A percentile compares a stretch with the other conserved stretches of the same genome.
phyloP scores from a whole-genome alignment of 2,888 invertebrate genomes.

The Brachypalpus laphriformis region DNA sequence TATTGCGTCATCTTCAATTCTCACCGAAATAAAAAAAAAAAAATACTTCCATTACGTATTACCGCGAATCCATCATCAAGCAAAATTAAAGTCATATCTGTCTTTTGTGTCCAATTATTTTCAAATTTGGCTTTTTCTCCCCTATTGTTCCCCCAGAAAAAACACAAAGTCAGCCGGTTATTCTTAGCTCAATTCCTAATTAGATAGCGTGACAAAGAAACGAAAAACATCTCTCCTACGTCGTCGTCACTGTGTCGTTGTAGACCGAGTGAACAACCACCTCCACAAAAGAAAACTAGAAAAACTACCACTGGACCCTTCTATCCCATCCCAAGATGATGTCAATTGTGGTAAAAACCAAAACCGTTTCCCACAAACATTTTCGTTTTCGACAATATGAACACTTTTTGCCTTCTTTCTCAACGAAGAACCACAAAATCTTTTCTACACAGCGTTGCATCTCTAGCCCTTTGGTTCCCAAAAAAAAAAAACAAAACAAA shows the following conservation, averaged over 20 bases:
- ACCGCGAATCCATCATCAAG: not conserved
- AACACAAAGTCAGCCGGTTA: not conserved
- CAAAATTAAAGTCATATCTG: constrained; percentile 19
- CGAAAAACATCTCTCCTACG: not conserved
- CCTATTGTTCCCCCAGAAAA: not conserved
- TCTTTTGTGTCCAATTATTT: constrained; percentile 2
- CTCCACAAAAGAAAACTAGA: constrained; percentile 19
- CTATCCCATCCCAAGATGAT: constrained; percentile 36
- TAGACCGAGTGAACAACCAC: not conserved
- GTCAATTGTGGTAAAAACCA: constrained; percentile 67
- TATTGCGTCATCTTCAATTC: too few relatives aligned
- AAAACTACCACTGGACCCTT: constrained; percentile 26
- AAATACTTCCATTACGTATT: too few relatives aligned
- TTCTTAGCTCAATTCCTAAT: constrained; percentile 33
- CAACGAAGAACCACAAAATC: constrained; percentile 42
- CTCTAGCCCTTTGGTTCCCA: constrained; percentile 7
- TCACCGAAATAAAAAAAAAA: too few relatives aligned
- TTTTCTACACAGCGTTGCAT: constrained; percentile 29
- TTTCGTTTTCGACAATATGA: constrained; percentile 62
- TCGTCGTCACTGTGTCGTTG: constrained; percentile 1
- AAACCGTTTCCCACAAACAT: constrained; percentile 63
- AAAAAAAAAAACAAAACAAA: constrained; percentile 13
- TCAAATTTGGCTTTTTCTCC: not conserved
- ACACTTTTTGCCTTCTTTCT: constrained; percentile 13
- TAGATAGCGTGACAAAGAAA: constrained; percentile 44